Percentiles rank a stretch among this genome's conserved stretches.
Evolutionary conservation across 2,888 invertebrate genomes (phyloP).

Genomic region (Crepidodera aurea): DNA sequence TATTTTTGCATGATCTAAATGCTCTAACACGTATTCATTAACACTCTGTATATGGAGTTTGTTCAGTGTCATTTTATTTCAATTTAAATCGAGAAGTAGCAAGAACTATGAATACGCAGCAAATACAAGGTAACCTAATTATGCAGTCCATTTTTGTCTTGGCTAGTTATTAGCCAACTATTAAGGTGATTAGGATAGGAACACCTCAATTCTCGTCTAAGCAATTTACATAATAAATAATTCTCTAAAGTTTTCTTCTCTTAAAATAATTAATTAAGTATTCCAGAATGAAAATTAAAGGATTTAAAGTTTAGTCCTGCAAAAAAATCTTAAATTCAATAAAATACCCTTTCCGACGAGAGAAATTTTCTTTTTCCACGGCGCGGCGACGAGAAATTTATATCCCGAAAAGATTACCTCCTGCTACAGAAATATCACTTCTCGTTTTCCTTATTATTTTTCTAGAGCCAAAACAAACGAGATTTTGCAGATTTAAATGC

Average conservation of each 20-base stretch:
- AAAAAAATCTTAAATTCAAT: conserved; percentile 15
- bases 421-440: conserved; percentile 1
- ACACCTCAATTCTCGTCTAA: neutral
- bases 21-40: too few species aligned
- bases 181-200: too few species aligned
- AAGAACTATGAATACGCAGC: too few species aligned
- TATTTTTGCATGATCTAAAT: too few species aligned
- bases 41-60: too few species aligned
- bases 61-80: too few species aligned
- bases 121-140: too few species aligned
- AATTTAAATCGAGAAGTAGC: too few species aligned
- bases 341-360: conserved; percentile 7
- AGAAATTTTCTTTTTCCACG: conserved; percentile 3
- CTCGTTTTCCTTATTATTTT: conserved; percentile 7
- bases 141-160: too few species aligned
- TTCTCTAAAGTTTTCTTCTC: neutral
- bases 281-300: conserved; percentile 15
- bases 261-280: conserved; percentile 21
- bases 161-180: too few species aligned
- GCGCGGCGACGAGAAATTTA: conserved; percentile 13
- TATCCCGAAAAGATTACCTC: conserved; percentile 12
- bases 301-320: neutral
- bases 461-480: neutral
- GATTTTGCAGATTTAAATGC: conserved; percentile 5
- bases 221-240: neutral